A percentile compares a stretch with the other conserved stretches of the same genome.
These are phyloP conservation scores for Chydorus sphaericus DNA, from an alignment of 2,888 invertebrate species.

Conservation along the genomic window DNA sequence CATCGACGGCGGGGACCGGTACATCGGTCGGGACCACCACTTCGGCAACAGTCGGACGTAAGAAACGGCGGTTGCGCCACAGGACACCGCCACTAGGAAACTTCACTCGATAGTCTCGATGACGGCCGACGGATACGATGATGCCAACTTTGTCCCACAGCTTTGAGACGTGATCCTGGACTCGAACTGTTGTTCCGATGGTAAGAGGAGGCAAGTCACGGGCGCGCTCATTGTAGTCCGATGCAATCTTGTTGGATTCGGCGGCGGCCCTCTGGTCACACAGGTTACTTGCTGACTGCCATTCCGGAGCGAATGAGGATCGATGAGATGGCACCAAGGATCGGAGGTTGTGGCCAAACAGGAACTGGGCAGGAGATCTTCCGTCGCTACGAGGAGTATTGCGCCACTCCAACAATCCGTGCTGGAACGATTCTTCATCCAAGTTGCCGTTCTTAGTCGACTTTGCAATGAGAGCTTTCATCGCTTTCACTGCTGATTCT, in stretches of 20 bases:
- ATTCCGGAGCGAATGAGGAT: neutral
- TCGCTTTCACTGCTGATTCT: conserved; percentile 7
- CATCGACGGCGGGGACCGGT: too few species aligned
- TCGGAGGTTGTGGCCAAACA: neutral
- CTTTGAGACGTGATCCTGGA: conserved; percentile 1
- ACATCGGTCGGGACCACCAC: too few species aligned
- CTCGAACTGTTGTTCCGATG: neutral
- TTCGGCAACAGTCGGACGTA: too few species aligned
- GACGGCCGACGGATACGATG: neutral
- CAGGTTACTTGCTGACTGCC: neutral
- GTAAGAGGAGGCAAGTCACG: neutral
- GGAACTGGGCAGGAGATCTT: conserved; percentile 9
- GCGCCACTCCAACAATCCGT: conserved; percentile 9
- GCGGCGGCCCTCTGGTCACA: neutral
- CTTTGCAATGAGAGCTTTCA: conserved; percentile 3
- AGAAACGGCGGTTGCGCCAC: conserved; percentile 4
- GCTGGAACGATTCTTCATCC: neutral
- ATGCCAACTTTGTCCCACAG: conserved; percentile 6
- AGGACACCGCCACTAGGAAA: neutral
- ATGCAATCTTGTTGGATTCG: neutral
- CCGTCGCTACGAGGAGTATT: conserved; percentile 5
- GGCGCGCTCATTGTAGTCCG: conserved; percentile 1
- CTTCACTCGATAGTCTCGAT: neutral
- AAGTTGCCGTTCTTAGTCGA: neutral
- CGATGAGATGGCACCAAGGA: conserved; percentile 10